These are phyloP conservation scores for Bombus affinis DNA, from an alignment of 1,140 invertebrate species.

Conservation along the genomic window DNA sequence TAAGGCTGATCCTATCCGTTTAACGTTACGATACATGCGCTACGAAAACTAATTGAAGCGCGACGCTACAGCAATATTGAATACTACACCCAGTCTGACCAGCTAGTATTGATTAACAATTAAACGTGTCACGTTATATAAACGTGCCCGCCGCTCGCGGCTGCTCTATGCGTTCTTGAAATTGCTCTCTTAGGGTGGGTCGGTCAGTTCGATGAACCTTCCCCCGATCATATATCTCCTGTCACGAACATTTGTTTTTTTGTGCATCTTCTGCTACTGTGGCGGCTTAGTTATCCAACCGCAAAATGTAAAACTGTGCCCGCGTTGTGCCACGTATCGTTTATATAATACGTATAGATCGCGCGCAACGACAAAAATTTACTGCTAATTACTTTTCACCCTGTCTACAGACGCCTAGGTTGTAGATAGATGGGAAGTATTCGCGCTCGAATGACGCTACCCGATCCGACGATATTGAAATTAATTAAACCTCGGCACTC, in stretches of 20 bases:
- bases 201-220: background rate
- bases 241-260: conserved; percentile 55
- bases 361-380: conserved; percentile 54
- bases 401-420: background rate
- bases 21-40: background rate
- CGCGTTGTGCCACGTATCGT: background rate
- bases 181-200: conserved; percentile 33
- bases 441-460: background rate
- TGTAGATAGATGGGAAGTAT: conserved; percentile 36
- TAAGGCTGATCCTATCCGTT: background rate
- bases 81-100: background rate
- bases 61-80: conserved; percentile 16
- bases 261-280: background rate
- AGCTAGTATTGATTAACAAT: conserved; percentile 42
- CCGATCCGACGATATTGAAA: conserved; percentile 46
- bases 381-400: conserved; percentile 64
- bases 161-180: conserved; percentile 38
- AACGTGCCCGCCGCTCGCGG: conserved; percentile 31
- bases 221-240: conserved; percentile 48
- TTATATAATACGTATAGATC: conserved; percentile 34
- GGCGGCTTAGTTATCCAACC: background rate
- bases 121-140: conserved; percentile 36
- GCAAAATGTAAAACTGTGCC: background rate
- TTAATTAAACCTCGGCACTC: conserved; percentile 52
- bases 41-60: conserved; percentile 28